Conservation (phyloP, 2,797 vertebrate genomes). For the Leptodactylus fallax region DNA sequence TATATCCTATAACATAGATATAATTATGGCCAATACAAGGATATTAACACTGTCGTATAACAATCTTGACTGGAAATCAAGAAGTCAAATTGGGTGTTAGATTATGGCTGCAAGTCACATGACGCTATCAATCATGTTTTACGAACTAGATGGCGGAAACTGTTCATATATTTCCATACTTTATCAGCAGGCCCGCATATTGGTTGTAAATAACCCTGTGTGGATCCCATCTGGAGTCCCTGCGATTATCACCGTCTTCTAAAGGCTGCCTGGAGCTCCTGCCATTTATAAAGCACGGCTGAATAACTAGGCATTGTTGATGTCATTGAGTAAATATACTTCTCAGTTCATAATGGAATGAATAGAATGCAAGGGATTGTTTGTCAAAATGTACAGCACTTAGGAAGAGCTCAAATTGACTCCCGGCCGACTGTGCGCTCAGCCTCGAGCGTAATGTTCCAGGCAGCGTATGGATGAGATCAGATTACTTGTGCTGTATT, state of each 20-base stretch:
- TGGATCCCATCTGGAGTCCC: slow-evolving; percentile 36
- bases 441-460: slow-evolving; percentile 5
- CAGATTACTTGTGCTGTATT: background rate
- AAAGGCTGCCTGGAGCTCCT: slow-evolving; percentile 15
- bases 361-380: background rate
- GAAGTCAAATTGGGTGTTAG: background rate
- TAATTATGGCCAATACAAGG: background rate
- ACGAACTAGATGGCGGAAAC: background rate
- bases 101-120: slow-evolving; percentile 10
- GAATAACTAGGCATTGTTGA: slow-evolving; percentile 14
- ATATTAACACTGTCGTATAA: background rate
- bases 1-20: background rate
- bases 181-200: background rate
- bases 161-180: background rate
- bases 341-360: slow-evolving; percentile 26
- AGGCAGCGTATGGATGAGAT: slow-evolving; percentile 4
- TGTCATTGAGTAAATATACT: slow-evolving; percentile 34
- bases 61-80: background rate
- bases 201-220: slow-evolving; percentile 27
- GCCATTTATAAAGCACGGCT: slow-evolving; percentile 35
- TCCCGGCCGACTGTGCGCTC: background rate
- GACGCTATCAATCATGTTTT: background rate
- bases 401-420: slow-evolving; percentile 17
- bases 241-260: slow-evolving; percentile 31
- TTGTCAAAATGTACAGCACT: slow-evolving; percentile 36